These are phyloP conservation scores for Prochilodus magdalenae DNA, from an alignment of 2,113 vertebrate genomes.

Conservation along the genomic window DNA sequence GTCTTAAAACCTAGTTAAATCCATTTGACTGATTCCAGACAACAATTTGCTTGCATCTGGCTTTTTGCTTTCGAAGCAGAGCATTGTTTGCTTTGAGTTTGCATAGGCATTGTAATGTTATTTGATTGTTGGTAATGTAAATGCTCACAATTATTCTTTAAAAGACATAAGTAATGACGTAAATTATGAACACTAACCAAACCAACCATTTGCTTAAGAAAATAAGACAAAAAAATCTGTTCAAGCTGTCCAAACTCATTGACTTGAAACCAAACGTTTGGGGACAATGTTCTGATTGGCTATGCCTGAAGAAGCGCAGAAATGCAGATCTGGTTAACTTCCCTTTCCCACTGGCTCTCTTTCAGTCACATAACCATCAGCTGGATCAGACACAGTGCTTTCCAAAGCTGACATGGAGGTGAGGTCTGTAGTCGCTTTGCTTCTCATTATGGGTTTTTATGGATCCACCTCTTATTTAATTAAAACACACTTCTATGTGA, in stretches of 20 bases:
- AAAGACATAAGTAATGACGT: no score
- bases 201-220: no score
- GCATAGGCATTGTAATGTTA: no score
- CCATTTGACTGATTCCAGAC: no score
- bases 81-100: no score
- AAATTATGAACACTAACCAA: no score
- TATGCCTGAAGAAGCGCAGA: not conserved
- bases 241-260: not conserved
- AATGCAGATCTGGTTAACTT: not conserved
- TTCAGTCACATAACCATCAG: not conserved
- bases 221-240: no score
- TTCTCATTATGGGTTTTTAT: slow-evolving; percentile 14
- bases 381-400: not conserved
- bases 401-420: not conserved
- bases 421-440: not conserved
- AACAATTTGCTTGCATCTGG: no score
- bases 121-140: no score
- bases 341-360: not conserved
- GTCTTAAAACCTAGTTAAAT: no score
- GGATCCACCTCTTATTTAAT: not conserved
- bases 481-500: slow-evolving; percentile 18
- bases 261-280: not conserved
- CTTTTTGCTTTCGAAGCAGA: no score
- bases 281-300: not conserved
- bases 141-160: no score